Conservation (phyloP, 1,140 invertebrate genomes). For the Parapsyche elsis region DNA sequence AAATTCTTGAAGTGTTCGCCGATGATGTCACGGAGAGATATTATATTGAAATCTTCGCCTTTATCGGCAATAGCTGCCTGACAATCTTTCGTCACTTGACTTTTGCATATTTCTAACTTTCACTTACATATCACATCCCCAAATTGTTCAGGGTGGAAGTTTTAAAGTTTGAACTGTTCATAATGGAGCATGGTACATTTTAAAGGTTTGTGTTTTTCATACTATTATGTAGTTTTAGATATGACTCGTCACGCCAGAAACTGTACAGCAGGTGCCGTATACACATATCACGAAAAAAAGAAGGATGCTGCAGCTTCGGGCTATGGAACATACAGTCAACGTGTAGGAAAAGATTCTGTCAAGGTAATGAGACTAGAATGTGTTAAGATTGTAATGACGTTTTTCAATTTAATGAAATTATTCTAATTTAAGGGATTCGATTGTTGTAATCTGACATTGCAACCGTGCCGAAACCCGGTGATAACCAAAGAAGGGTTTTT, state of each 20-base stretch:
- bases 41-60: too few relatives aligned
- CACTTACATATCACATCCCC: too few relatives aligned
- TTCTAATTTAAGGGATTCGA: slow-evolving; percentile 78
- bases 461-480: slow-evolving; percentile 73
- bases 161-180: too few relatives aligned
- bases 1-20: too few relatives aligned
- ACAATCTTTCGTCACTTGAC: too few relatives aligned
- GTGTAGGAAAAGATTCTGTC: slow-evolving; percentile 96
- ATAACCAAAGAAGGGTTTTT: slow-evolving; percentile 85
- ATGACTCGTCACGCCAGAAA: slow-evolving; percentile 98
- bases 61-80: too few relatives aligned
- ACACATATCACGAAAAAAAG: slow-evolving; percentile 98
- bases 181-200: too few relatives aligned
- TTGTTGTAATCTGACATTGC: slow-evolving; percentile 96
- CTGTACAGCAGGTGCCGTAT: slow-evolving; percentile 97
- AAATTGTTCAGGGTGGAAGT: too few relatives aligned
- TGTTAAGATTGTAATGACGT: neutral
- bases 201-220: too few relatives aligned
- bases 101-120: too few relatives aligned
- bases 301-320: slow-evolving; percentile 95
- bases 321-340: slow-evolving; percentile 83
- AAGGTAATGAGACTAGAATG: slow-evolving; percentile 66
- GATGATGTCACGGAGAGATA: too few relatives aligned
- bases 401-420: neutral
- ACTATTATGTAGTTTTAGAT: too few relatives aligned